Evolutionary conservation across 2,113 vertebrate species (phyloP), one percentile per base, ranked within the genome.

Genomic region (Pomatostomus ruficeps): DNA sequence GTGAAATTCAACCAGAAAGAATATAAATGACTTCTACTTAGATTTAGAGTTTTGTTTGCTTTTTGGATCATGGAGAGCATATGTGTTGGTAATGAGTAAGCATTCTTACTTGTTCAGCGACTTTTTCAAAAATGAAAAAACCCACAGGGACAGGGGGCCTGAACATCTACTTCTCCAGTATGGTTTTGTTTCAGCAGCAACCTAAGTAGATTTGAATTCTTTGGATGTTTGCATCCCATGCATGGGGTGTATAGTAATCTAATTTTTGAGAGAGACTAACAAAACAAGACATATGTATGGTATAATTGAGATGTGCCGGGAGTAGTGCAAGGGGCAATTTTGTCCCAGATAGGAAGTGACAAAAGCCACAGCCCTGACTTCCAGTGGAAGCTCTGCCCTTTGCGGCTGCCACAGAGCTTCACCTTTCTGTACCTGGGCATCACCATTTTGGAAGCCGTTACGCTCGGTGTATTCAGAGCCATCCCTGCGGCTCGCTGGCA

Each of bases 391-490:
- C 8, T 57, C 14, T 0, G 2, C 26, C 24, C 11, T 6, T 14
- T 7, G 29, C 2, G n/a, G 14, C 14, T 68, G 43, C 20, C n/a
- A 29, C 7, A 11, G 20, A 13, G 8, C 25, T 86, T n/a, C 36
- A 45, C 8, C 2, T 51, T 68, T 66, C 55, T 63, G 9, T n/a
- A 24, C 19, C 19, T 48, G 48, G 15, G 6, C 3, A 6, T 25
- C 48, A 42, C 18, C 16, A 14, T 48, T 70, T 54, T 38, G 57
- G 49, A 79, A 84, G 25, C 16, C 1, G 1, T 38, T 74, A 36
- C 20, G 26, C 3, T 6, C 3, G 3, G 11, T 0, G 0, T 63
- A 29, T 45, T 74, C 67, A 74, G 42, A 85, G 10, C 17, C 23
- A n/a, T 49, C 18, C 19, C 33, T 19, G n/a, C 0, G 0, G 38